phyloP scores from a whole-genome alignment of 2,888 invertebrate genomes.

The Heliconius hortense region DNA sequence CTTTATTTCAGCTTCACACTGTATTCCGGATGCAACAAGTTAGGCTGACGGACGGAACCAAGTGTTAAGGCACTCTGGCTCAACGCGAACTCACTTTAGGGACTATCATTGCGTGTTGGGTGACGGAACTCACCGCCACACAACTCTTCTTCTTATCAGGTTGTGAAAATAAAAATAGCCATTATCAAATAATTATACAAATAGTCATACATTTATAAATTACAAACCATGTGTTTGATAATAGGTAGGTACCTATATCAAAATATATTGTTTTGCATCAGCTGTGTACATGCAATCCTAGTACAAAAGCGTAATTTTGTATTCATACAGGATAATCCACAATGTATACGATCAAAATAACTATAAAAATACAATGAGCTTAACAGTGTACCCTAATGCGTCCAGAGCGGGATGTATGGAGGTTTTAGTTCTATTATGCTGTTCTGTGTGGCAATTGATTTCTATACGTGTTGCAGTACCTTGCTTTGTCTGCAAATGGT shows the following conservation, averaged over 20 bases:
- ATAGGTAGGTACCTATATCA: not conserved
- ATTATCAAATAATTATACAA: not conserved
- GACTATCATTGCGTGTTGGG: too few relatives aligned
- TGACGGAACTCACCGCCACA: too few relatives aligned
- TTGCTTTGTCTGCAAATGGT: not conserved
- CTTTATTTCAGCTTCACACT: not conserved
- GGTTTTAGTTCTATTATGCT: conserved; percentile 39
- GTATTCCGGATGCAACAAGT: too few relatives aligned
- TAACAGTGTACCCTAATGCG: conserved; percentile 70
- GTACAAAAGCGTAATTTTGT: conserved; percentile 42
- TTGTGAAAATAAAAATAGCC: too few relatives aligned
- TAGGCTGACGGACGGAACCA: too few relatives aligned
- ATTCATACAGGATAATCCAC: conserved; percentile 53
- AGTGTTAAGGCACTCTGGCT: too few relatives aligned
- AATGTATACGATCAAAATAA: conserved; percentile 78
- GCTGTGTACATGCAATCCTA: conserved; percentile 40
- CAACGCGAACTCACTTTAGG: too few relatives aligned
- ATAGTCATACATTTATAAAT: not conserved
- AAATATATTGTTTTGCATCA: conserved; percentile 36
- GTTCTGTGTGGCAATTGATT: conserved; percentile 52
- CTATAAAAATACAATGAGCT: conserved; percentile 81
- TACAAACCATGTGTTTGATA: not conserved
- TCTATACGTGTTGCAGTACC: not conserved
- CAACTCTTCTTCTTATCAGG: too few relatives aligned
- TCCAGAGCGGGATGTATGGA: conserved; percentile 47